phyloP scores from a whole-genome alignment of 2,888 invertebrate species.

The Ctenicera cuprea region DNA sequence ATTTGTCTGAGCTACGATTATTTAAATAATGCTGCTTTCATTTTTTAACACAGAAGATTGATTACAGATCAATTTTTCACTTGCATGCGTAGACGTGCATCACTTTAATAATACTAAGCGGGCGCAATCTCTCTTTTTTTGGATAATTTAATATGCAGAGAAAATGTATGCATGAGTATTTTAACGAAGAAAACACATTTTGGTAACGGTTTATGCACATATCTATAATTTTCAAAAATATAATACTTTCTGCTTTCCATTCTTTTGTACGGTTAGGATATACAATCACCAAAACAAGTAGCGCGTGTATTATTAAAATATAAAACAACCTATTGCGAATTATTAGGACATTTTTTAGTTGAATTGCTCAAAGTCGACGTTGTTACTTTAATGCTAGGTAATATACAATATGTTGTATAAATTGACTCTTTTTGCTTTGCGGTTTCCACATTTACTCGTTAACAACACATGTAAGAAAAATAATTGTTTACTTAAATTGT shows the following conservation, averaged over 20 bases:
- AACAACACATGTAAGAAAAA: slow-evolving; percentile 1
- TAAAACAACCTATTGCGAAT: slow-evolving; percentile 12
- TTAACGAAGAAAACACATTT: slow-evolving; percentile 5
- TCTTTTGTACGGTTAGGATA: slow-evolving; percentile 21
- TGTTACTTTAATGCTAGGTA: background rate
- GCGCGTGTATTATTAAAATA: slow-evolving; percentile 41
- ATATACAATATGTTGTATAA: background rate
- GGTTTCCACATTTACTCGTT: slow-evolving; percentile 1
- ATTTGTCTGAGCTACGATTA: background rate
- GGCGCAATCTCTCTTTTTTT: too few relatives aligned
- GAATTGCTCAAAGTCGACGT: slow-evolving; percentile 25
- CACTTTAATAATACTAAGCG: too few relatives aligned
- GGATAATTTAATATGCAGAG: background rate
- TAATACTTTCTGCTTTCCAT: slow-evolving; percentile 45
- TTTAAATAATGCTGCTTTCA: background rate
- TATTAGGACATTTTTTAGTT: slow-evolving; percentile 32
- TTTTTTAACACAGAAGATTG: slow-evolving; percentile 1
- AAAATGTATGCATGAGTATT: background rate
- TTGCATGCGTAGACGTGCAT: too few relatives aligned
- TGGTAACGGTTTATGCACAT: slow-evolving; percentile 34
- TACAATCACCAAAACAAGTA: slow-evolving; percentile 45
- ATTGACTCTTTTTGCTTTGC: background rate
- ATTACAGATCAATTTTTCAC: slow-evolving; percentile 4
- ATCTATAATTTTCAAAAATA: slow-evolving; percentile 40
- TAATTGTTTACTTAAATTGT: background rate